These are phyloP conservation scores for Xanthorhoe spadicearia DNA, from an alignment of 2,888 invertebrate genomes.

Conservation along the genomic window DNA sequence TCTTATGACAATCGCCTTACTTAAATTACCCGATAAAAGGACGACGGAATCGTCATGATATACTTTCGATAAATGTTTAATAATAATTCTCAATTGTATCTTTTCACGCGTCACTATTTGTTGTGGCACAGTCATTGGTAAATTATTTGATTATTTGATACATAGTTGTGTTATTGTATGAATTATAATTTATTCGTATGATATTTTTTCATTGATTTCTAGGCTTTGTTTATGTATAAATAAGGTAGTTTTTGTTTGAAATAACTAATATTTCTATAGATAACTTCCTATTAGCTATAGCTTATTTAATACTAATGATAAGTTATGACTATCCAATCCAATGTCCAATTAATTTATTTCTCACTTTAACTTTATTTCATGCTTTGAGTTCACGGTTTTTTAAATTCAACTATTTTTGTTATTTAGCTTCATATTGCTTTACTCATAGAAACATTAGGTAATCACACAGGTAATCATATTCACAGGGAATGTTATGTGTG, in stretches of 20 bases:
- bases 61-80: too few relatives aligned
- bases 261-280: not conserved
- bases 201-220: not conserved
- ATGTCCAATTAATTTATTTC: not conserved
- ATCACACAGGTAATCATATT: too few relatives aligned
- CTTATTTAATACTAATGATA: not conserved
- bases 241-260: not conserved
- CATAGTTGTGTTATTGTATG: not conserved
- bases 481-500: too few relatives aligned
- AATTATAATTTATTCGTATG: constrained; percentile 12
- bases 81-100: constrained; percentile 41
- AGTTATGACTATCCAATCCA: not conserved
- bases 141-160: constrained; percentile 53
- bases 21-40: too few relatives aligned
- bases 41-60: too few relatives aligned
- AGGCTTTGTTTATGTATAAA: not conserved
- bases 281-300: not conserved
- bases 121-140: constrained; percentile 81
- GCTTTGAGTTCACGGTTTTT: not conserved
- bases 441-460: not conserved
- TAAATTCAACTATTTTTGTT: too few relatives aligned
- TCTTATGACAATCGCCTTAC: too few relatives aligned
- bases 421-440: too few relatives aligned
- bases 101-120: constrained; percentile 70
- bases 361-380: not conserved